phyloP scores from a whole-genome alignment of 2,888 invertebrate genomes.

The Aphodius granarius region DNA sequence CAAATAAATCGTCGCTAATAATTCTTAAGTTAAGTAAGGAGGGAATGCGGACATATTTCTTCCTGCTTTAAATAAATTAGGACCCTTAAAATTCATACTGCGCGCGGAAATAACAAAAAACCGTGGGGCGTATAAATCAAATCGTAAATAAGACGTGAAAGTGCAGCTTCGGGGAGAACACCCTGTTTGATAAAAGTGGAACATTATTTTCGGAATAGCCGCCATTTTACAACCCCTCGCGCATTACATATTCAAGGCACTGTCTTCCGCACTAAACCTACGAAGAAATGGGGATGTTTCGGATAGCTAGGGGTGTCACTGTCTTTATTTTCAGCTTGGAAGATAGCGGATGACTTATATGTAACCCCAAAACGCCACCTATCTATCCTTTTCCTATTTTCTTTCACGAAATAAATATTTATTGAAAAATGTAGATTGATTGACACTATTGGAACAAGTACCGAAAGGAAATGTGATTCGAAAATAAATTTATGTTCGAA shows the following conservation, averaged over 20 bases:
- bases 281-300: not conserved
- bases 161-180: not conserved
- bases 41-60: not conserved
- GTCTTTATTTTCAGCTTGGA: not conserved
- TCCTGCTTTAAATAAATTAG: not conserved
- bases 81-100: not conserved
- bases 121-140: not conserved
- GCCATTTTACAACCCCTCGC: conserved; percentile 1
- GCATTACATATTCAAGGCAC: conserved; percentile 8
- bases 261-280: not conserved
- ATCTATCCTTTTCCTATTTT: too few species aligned
- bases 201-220: conserved; percentile 1
- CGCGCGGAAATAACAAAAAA: not conserved
- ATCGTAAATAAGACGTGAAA: not conserved
- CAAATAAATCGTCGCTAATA: conserved; percentile 22
- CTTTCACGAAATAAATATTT: too few species aligned
- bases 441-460: too few species aligned
- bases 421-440: too few species aligned
- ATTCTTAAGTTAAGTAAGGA: too few species aligned
- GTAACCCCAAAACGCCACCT: not conserved
- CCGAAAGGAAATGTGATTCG: too few species aligned
- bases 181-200: conserved; percentile 9
- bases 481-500: too few species aligned
- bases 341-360: not conserved
- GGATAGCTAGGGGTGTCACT: not conserved